Base-by-base conservation (phyloP, 2,888 invertebrate species). In the Orchesella flavescens region DNA sequence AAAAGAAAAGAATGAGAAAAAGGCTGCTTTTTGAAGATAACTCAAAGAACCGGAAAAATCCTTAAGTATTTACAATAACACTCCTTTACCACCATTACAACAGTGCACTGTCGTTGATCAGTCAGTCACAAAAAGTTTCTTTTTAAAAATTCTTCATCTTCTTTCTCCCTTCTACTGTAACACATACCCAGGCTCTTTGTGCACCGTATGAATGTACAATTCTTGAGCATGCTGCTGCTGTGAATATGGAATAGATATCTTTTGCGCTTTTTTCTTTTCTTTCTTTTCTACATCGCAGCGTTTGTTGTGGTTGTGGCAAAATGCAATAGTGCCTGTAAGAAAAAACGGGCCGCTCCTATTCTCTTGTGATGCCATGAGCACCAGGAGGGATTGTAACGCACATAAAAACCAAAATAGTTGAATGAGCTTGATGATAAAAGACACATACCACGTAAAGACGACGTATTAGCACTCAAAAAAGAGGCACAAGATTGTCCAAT, bases 311-410 rank as follows among this genome's bases (percentile, higher is more conserved):
- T 34, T 34, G 34, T 34, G 34, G 34, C 34, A 34, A n/a, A n/a
- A 13, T 13, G 53, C 68, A 68, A 34, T 68, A 53, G 23, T 57
- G n/a, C 15, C 19, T 24, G 23, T 12, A 61, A 23, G 21, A 69
- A 68, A 74, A 77, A 68, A 49, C 68, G 57, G 71, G 55, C 78
- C 78, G 78, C 78, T 78, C 78, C 78, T 78, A 71, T 71, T 78
- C 46, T 34, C 34, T 34, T 34, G 34, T 77, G 59, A 77, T 63
- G 15, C 19, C 12, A 44, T 44, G 24, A 44, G 66, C 66, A 66
- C 46, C 46, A 61, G 61, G 61, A 21, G 66, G 19, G 17, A 21
- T 59, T 66, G 43, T 12, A 66, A 9, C 15, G 69, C n/a, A 23
- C 7, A 65, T 12, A 53, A 66, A 43, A 66, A 43, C 17, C 12